Evolutionary conservation across 1,140 invertebrate genomes (phyloP), one percentile per base, ranked within the genome.

Genomic region (Panagrolaimus sp.): DNA sequence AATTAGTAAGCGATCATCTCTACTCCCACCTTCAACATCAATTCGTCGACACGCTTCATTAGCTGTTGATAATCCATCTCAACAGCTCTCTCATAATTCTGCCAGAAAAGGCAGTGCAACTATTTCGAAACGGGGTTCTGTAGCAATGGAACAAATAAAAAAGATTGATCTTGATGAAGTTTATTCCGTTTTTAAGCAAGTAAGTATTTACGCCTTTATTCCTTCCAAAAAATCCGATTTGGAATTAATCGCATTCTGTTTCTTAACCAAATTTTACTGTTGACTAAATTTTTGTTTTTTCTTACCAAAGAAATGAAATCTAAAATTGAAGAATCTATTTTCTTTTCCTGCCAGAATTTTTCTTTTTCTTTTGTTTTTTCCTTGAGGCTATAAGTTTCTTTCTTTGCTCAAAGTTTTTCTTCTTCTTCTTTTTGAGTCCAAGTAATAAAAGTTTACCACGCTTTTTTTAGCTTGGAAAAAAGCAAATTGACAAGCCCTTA

Each of bases 141-240:
- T 75, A 43, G 71, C 68, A 21, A 75, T 74, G 67, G 77, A 70
- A 28, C 73, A 72, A 15, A 73, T 78, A 28, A 78, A 78, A 55
- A 78, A 78, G 55, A 67, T 76, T 32, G 77, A 73, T 63, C 63
- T 78, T 12, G 77, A 78, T 43, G 71, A 67, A 21, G 74, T 70
- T 15, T 78, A 78, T 63, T 66, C 72, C 17, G 74, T 78, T 7
- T 65, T 67, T 65, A 78, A 78, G 44, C 77, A 78, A 52, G 76
- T 78, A 47, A 43, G 21, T 46, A 3, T 55, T 17, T 26, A 0
- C 5, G 7, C 2, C 7, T 38, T 38, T 38, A 38, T 38, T 38
- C 32, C 32, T 38, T 38, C 7, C 32, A 4, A 38, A n/a, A n/a
- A n/a, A 38, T 38, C 7, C 7, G 32, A 38, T 38, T 38, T 38